Base-by-base conservation (phyloP, 1,140 invertebrate genomes). In the Hyles euphorbiae region DNA sequence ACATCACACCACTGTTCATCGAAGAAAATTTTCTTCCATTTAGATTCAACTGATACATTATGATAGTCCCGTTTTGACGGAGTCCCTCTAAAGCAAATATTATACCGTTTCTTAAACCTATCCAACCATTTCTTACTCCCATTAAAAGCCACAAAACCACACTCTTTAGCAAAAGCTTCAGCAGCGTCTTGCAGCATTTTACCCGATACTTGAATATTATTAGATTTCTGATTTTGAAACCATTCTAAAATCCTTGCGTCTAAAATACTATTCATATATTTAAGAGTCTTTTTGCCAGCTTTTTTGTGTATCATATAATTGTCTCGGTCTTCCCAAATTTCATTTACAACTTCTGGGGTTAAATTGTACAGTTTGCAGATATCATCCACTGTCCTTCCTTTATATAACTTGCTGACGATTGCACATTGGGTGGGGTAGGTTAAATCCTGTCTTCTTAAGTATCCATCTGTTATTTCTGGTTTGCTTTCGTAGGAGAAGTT, bases 111-210 rank as follows among this genome's bases (percentile, higher is more conserved):
- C 32, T 73, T 73, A n/a, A 73, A 73, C 5, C 68, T 56, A 22
- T 73, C 70, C 7, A 73, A 32, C 70, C 70, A 73, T 55, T 73
- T 73, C 10, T 64, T 67, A 45, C 64, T 70, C 11, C 67, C 68
- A 49, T 73, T 68, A 43, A 73, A 73, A 10, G 63, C 64, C 0
- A 72, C 58, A 53, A 67, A 70, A 5, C 70, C 70, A 50, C 57
- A 62, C 22, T 69, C 67, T 53, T 65, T 69, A 1, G 67, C 70
- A 34, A 69, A 65, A 3, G 49, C 44, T 46, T 72, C 69, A 0
- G 69, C 69, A 5, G 61, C 12, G 60, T 72, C 62, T 52, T 68
- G 63, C 3, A 72, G 47, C 69, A 68, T 68, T 61, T 72, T 65
- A 0, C 69, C 69, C 0, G 66, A 65, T 1, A 72, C 66, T 9